Base-by-base conservation (phyloP, 1,140 invertebrate genomes). In the Plutomurus gul region DNA sequence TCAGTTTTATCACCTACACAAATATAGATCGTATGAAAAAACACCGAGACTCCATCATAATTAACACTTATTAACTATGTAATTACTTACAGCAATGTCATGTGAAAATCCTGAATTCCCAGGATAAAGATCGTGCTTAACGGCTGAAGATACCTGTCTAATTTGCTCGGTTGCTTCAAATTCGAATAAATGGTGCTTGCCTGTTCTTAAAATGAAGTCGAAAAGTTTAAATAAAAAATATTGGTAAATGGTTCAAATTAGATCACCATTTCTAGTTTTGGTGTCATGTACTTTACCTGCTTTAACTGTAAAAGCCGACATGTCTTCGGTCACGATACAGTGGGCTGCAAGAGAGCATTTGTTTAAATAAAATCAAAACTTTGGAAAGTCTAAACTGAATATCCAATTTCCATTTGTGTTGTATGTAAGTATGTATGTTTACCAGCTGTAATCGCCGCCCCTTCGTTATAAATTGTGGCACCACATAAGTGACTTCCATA, bases 401-500 rank as follows among this genome's bases (percentile, higher is more conserved):
- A n/a, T n/a, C n/a, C n/a, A n/a, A n/a, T n/a, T n/a, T n/a, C n/a
- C n/a, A n/a, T n/a, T n/a, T n/a, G n/a, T n/a, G n/a, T n/a, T n/a
- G n/a, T n/a, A n/a, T n/a, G n/a, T n/a, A n/a, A n/a, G n/a, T n/a
- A n/a, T n/a, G n/a, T n/a, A n/a, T n/a, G n/a, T n/a, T n/a, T n/a
- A n/a, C n/a, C 71, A 5, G 71, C 71, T 10, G 56, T 77, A 7
- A 77, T 46, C 18, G 30, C 25, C 0, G 20, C 18, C 22, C 13
- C 20, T 18, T 37, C 11, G 11, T 65, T 20, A 3, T 40, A 22
- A 4, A 77, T 71, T 8, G 60, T 25, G 10, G 39, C 76, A 16
- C 76, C 76, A 25, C 76, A 78, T 5, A 72, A 36, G 20, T 78
- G 76, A 20, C 16, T 18, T 22, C 76, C 76, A 8, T 22, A 51